phyloP scores from a whole-genome alignment of 2,797 vertebrate species.

The Ctenopoma multispine region DNA sequence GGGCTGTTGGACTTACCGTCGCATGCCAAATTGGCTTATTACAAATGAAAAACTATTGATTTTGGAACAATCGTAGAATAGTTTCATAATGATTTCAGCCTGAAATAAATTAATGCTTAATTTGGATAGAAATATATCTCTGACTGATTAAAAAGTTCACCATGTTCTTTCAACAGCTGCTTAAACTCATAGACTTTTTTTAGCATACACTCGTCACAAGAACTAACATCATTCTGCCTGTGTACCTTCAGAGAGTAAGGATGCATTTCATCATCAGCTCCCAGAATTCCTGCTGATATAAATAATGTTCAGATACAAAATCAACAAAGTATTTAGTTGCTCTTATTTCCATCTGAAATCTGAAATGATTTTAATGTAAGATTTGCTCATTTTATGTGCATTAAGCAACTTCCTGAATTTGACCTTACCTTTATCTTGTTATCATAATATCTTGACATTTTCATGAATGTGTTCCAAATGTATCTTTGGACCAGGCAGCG shows the following conservation, averaged over 20 bases:
- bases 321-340: neutral
- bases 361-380: neutral
- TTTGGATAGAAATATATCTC: neutral
- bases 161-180: slow-evolving; percentile 13
- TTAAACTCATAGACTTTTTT: slow-evolving; percentile 16
- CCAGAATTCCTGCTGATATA: neutral
- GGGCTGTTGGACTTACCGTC: neutral
- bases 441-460: neutral
- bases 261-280: slow-evolving; percentile 11
- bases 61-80: neutral
- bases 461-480: neutral
- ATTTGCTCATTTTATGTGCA: neutral
- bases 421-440: no score
- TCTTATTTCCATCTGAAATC: neutral
- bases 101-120: neutral
- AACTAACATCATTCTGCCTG: neutral
- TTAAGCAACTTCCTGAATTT: neutral
- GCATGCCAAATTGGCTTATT: neutral
- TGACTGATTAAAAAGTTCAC: slow-evolving; percentile 14
- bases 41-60: no score
- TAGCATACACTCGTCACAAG: no score
- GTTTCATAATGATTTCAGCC: neutral
- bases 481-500: neutral
- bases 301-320: neutral
- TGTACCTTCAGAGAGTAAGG: neutral